Base-by-base conservation (phyloP, 2,888 invertebrate species). In the Caenorhabditis sulstoni region DNA sequence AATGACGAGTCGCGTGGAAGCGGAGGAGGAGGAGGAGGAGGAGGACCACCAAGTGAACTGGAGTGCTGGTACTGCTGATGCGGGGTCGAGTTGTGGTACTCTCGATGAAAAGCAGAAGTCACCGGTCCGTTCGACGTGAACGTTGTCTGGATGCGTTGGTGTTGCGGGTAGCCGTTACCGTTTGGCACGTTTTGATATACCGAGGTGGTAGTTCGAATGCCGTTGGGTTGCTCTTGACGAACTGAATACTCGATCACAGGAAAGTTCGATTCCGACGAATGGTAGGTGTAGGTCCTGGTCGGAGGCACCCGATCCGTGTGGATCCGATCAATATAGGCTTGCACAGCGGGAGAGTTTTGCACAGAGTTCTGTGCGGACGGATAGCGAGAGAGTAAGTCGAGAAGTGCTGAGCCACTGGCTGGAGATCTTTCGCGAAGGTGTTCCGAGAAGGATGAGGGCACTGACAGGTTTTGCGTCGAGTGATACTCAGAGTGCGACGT, bases 401-500 rank as follows among this genome's bases (percentile, higher is more conserved):
- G 79, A 57, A 86, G 81, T 22, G 86, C 86, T 35, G 86, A 83
- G 45, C 83, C 81, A 62, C 82, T 82, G n/a, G 83, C 79, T 23
- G 86, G 86, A 35, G 83, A 82, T 71, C 83, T 68, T 66, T 86
- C 84, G 37, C 83, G 81, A 52, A 86, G 80, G 64, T 84, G 84
- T 77, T 84, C 81, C 49, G 75, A 45, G 68, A 80, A 80, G 58
- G 71, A 59, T 52, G 79, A 58, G 14, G 79, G 73, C 20, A 78
- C 66, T 57, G 71, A 66, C 55, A 78, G 66, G 64, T 73, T 77
- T 23, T 64, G 76, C 29, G 57, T 20, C 53, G 62, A 57, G 39
- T 66, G 70, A 59, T 74, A 65, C 64, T 79, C 74, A 11, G 70
- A 70, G 37, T 80, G 70, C 23, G 64, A 50, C 39, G 58, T 50